Base-by-base conservation (phyloP, 2,888 invertebrate genomes). In the Agonum fuliginosum region DNA sequence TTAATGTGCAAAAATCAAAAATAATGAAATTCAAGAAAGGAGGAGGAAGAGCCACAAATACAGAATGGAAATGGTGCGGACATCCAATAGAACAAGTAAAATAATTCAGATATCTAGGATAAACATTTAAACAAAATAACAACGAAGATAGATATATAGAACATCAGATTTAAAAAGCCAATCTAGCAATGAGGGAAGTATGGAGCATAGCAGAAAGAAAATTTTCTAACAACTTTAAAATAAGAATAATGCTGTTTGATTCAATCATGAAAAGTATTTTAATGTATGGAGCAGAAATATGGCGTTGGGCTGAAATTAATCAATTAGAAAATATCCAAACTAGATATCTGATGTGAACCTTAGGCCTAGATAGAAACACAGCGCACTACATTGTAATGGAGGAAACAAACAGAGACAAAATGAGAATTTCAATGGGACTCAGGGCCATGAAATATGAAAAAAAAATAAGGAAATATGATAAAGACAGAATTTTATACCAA, bases 21-120 rank as follows among this genome's bases (percentile, higher is more conserved):
- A n/a, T n/a, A n/a, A n/a, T n/a, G n/a, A n/a, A n/a, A n/a, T n/a
- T n/a, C n/a, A n/a, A n/a, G n/a, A n/a, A n/a, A n/a, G n/a, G n/a
- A n/a, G n/a, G n/a, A n/a, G n/a, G n/a, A n/a, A n/a, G n/a, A n/a
- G n/a, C n/a, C n/a, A n/a, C n/a, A n/a, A n/a, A n/a, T n/a, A n/a
- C n/a, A n/a, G n/a, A n/a, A n/a, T n/a, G n/a, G n/a, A n/a, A n/a
- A n/a, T n/a, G n/a, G n/a, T n/a, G n/a, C n/a, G n/a, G n/a, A n/a
- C n/a, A n/a, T n/a, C n/a, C n/a, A n/a, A n/a, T n/a, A n/a, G n/a
- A n/a, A n/a, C n/a, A 76, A 22, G 78, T 80, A 2, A 80, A 79
- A 37, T 67, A 78, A 19, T 78, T 79, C 6, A 79, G 46, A 24
- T 81, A 80, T 20, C 17, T 81, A 6, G 78, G 79, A 2, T 80